Base-by-base conservation (phyloP, 2,888 invertebrate species). In the Anaspis maculata region DNA sequence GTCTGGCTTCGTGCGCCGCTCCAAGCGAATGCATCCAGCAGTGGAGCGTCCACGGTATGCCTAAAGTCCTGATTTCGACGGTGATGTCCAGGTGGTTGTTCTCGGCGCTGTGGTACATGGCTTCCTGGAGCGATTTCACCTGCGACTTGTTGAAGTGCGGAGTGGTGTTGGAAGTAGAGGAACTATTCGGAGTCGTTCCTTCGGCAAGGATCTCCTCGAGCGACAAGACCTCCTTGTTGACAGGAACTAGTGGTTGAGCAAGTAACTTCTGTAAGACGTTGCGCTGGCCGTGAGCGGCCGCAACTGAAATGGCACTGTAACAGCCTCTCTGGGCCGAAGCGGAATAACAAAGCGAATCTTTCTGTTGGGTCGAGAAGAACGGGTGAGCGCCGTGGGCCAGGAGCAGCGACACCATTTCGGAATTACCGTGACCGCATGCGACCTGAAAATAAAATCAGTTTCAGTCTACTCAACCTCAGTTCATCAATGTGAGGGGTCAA, bases 61-160 rank as follows among this genome's bases (percentile, higher is more conserved):
- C 88, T 30, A 90, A 66, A 22, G 85, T 82, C 36, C 90, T 76
- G 16, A 94, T 71, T 58, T 92, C 91, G 52, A 91, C 72, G 0
- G 91, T 90, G 45, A 92, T 85, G 57, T 92, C 91, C 34, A 91
- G 69, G 62, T 90, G 85, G 54, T 89, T 88, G 59, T 87, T 89
- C 64, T 92, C 92, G 0, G 90, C 86, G 40, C 89, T 88, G 58
- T 90, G 90, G 59, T 92, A 94, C 87, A 94, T 87, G 13, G 92
- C 90, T 64, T 92, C 91, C 57, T 91, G 89, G 36, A 91, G 69
- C 25, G 85, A 81, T 49, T 88, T 81, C 45, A 84, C 79, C 66
- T 91, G 89, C 16, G 78, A 74, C 66, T 90, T 90, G 48, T 77
- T 86, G 55, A 87, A 72, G 37, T 69, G 68, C n/a, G 61, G 56